phyloP scores from a whole-genome alignment of 2,888 invertebrate species.

The Apodemia zela region DNA sequence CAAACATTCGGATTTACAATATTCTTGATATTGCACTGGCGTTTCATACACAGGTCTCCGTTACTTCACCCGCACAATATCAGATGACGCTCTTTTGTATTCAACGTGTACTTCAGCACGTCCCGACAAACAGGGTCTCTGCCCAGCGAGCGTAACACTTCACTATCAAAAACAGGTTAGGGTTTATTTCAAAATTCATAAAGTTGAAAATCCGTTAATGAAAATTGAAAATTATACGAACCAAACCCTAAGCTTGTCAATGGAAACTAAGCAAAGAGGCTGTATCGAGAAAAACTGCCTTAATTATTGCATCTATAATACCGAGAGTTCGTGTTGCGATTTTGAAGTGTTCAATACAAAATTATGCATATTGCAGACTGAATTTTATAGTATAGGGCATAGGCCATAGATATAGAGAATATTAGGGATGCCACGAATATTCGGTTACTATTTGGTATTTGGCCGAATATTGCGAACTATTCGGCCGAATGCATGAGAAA shows the following conservation, averaged over 20 bases:
- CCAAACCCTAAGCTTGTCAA: not conserved
- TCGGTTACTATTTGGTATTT: no score
- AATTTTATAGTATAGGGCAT: no score
- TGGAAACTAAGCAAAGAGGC: slow-evolving; percentile 2
- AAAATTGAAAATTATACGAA: not conserved
- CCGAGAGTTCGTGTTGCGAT: no score
- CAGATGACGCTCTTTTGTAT: slow-evolving; percentile 65
- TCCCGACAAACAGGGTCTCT: slow-evolving; percentile 40
- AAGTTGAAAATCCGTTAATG: not conserved
- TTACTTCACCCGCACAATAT: slow-evolving; percentile 38
- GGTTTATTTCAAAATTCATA: not conserved
- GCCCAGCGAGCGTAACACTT: slow-evolving; percentile 41
- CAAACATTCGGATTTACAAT: not conserved
- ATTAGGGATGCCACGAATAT: no score
- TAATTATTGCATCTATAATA: no score
- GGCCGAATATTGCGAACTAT: no score
- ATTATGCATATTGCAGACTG: no score
- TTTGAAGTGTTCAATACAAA: no score
- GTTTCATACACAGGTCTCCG: not conserved
- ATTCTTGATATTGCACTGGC: not conserved
- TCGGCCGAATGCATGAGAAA: no score
- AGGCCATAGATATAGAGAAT: no score
- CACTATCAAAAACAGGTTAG: not conserved
- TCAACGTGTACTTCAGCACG: slow-evolving; percentile 53
- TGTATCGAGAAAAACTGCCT: not conserved